Evolutionary conservation across 2,888 invertebrate genomes (phyloP), one percentile per base, ranked within the genome.

Genomic region (Exocentrus adspersus): DNA sequence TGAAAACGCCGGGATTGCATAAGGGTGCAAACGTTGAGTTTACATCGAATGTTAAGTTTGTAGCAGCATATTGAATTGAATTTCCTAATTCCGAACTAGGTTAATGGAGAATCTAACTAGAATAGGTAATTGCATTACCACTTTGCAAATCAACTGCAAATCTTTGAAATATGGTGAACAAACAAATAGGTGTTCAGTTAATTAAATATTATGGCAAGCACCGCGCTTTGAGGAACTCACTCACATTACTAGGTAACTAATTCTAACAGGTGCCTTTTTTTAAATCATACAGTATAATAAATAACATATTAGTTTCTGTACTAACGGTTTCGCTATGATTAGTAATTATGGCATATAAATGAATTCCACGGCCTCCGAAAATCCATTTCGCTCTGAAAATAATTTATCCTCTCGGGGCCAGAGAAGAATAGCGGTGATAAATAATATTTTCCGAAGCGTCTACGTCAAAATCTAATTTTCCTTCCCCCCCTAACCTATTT

Each of bases 391-490:
- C 24, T 24, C 24, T 24, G 24, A 37, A 37, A 37, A n/a, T 37
- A 37, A 37, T 37, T 37, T 12, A 37, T 37, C 2, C 37, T 12
- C 12, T n/a, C 37, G 7, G 9, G 12, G 6, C 30, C 9, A 16
- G 12, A 46, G 24, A 46, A 21, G 48, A 30, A 50, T 16, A 37
- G 12, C 30, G 37, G 50, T 10, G 14, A 28, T 50, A 50, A 50
- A 30, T 30, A 50, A 30, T 9, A 17, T 30, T 51, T 51, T 32
- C 32, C n/a, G 37, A 37, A 51, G 51, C n/a, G 51, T 24, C 32
- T 37, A 1, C 37, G n/a, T 37, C 17, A 12, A 51, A 51, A 51
- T 51, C 51, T 32, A 51, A 51, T 51, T 32, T 32, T 20, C 51
- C 32, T n/a, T n/a, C n/a, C n/a, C n/a, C n/a, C n/a, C n/a, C n/a